Percentiles rank a stretch among this genome's conserved stretches.
These are phyloP conservation scores for Psix sp. DNA, from an alignment of 1,140 invertebrate species.

Conservation along the genomic window DNA sequence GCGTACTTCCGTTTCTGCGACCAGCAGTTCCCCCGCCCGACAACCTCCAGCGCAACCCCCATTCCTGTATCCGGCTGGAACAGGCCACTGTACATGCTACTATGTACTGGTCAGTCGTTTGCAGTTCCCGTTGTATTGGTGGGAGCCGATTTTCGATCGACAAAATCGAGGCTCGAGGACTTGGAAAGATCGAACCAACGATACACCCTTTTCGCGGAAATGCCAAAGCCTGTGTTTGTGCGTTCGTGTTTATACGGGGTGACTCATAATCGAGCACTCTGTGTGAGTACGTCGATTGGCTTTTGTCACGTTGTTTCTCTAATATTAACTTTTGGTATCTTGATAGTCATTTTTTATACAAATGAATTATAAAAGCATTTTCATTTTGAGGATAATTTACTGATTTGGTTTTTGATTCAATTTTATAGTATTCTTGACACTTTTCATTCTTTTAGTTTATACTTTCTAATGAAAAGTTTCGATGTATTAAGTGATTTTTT, in stretches of 20 bases:
- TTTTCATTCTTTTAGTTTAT: too few species aligned
- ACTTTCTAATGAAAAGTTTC: too few species aligned
- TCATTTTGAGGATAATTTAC: too few species aligned
- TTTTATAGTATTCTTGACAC: too few species aligned
- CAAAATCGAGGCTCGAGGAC: slow-evolving; percentile 55
- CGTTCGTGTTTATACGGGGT: slow-evolving; percentile 46
- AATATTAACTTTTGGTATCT: neutral
- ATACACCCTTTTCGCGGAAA: slow-evolving; percentile 42
- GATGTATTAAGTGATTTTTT: too few species aligned
- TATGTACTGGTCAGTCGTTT: slow-evolving; percentile 27
- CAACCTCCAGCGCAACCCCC: slow-evolving; percentile 10
- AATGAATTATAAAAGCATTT: neutral
- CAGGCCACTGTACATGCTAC: slow-evolving; percentile 12
- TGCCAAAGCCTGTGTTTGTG: slow-evolving; percentile 17
- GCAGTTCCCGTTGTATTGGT: slow-evolving; percentile 14
- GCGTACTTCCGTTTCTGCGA: slow-evolving; percentile 65
- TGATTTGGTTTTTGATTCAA: too few species aligned
- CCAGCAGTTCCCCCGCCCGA: neutral
- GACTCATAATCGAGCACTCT: slow-evolving; percentile 31
- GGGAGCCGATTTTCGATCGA: slow-evolving; percentile 52
- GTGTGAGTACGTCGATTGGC: slow-evolving; percentile 1
- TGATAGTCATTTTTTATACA: neutral
- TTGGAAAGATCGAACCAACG: slow-evolving; percentile 58
- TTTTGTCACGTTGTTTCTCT: slow-evolving; percentile 9
- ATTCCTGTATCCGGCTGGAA: slow-evolving; percentile 27